Evolutionary conservation across 2,113 vertebrate species (phyloP).

Genomic region (Tragelaphus buxtoni): DNA sequence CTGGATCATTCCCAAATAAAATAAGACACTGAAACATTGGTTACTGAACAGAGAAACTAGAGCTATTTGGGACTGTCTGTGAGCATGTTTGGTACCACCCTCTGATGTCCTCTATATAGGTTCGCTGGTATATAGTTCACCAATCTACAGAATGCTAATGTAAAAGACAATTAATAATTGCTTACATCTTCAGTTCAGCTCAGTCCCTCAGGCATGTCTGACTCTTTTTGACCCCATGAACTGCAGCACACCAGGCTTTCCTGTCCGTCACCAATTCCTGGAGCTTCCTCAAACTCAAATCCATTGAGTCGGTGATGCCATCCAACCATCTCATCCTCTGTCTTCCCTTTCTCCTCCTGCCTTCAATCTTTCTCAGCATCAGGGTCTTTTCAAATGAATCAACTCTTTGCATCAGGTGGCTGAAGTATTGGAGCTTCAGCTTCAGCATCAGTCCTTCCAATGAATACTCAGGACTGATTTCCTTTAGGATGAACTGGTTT

Average conservation of each 20-base stretch:
- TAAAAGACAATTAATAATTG: too few relatives aligned
- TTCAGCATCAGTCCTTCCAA: neutral
- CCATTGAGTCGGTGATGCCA: too few relatives aligned
- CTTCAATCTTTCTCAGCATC: neutral
- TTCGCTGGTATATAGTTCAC: neutral
- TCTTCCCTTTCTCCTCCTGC: neutral
- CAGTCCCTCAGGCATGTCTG: too few relatives aligned
- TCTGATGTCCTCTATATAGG: neutral
- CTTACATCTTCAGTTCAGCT: too few relatives aligned
- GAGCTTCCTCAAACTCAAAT: too few relatives aligned
- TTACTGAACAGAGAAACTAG: neutral
- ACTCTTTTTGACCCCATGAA: too few relatives aligned
- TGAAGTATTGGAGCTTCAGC: neutral
- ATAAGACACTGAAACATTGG: neutral
- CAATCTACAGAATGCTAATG: neutral
- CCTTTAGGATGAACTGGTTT: neutral
- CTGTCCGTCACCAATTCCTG: too few relatives aligned
- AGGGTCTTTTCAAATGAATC: neutral
- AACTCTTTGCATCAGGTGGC: neutral
- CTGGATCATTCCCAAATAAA: neutral
- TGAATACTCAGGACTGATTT: neutral
- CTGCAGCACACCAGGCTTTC: too few relatives aligned
- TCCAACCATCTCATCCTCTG: too few relatives aligned
- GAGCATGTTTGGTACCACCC: neutral
- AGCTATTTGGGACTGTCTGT: neutral